These are phyloP conservation scores for Pelecanoides urinatrix DNA, from an alignment of 2,113 vertebrate species.

Conservation along the genomic window DNA sequence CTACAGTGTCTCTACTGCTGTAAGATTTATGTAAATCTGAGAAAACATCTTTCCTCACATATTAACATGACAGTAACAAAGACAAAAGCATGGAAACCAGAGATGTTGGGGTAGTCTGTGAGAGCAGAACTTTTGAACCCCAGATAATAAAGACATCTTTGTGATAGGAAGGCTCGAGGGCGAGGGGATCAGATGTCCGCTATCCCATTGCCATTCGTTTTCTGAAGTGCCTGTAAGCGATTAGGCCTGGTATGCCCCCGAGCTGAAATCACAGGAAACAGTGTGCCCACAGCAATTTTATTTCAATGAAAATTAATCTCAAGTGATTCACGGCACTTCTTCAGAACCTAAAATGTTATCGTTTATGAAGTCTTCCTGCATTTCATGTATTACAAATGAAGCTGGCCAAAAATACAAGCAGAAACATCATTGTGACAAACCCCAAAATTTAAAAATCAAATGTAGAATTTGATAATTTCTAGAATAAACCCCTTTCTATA, in stretches of 20 bases:
- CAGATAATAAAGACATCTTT: constrained; percentile 63
- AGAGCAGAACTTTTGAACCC: constrained; percentile 62
- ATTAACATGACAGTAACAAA: constrained; percentile 19
- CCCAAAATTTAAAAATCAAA: neutral
- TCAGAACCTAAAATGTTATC: neutral
- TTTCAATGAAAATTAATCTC: constrained; percentile 22
- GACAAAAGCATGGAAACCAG: constrained; percentile 47
- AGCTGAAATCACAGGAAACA: constrained; percentile 15
- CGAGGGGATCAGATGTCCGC: constrained; percentile 39
- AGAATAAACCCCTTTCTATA: neutral
- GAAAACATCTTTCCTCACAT: constrained; percentile 20
- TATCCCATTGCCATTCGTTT: neutral
- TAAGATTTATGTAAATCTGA: neutral
- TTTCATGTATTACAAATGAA: neutral
- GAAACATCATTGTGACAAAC: neutral
- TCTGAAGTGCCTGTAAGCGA: constrained; percentile 25
- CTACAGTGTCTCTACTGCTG: neutral
- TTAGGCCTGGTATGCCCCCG: neutral
- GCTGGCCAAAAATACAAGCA: neutral
- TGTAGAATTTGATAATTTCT: neutral
- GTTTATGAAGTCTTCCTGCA: neutral
- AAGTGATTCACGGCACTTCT: neutral
- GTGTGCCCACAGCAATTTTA: constrained; percentile 1
- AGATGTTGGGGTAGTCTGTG: constrained; percentile 13
- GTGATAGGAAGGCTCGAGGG: constrained; percentile 41